These are phyloP conservation scores for Limnephilus auricula DNA, from an alignment of 2,888 invertebrate genomes.

Conservation along the genomic window DNA sequence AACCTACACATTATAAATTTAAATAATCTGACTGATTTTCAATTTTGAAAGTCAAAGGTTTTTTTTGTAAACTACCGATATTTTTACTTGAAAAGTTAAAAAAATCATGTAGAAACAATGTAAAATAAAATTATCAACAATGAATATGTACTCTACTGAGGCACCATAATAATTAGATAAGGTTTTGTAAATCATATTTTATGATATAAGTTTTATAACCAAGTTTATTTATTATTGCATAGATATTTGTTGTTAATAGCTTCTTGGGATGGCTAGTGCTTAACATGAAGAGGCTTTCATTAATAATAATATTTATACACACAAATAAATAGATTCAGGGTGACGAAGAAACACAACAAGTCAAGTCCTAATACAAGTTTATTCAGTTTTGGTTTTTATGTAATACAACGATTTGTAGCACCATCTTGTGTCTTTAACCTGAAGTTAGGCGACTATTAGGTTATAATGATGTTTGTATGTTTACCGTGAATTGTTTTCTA, in stretches of 20 bases:
- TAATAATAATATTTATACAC: neutral
- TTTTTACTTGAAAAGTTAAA: neutral
- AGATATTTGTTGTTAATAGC: neutral
- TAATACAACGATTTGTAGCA: neutral
- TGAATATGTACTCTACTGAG: neutral
- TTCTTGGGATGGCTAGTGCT: neutral
- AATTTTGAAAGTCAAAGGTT: neutral
- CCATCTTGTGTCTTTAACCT: neutral
- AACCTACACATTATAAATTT: neutral
- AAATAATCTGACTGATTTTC: neutral
- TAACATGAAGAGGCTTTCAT: neutral
- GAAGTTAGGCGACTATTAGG: neutral
- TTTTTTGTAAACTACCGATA: neutral
- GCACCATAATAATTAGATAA: neutral
- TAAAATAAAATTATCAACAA: neutral
- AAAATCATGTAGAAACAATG: neutral
- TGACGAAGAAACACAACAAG: neutral
- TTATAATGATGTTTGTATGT: neutral
- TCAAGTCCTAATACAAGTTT: neutral
- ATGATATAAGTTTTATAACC: neutral
- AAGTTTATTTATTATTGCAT: neutral
- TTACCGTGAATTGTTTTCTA: neutral
- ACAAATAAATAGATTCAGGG: neutral
- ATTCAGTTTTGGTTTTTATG: neutral
- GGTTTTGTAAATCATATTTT: neutral